Base-by-base conservation (phyloP, 2,113 vertebrate genomes). In the Holacanthus passer region DNA sequence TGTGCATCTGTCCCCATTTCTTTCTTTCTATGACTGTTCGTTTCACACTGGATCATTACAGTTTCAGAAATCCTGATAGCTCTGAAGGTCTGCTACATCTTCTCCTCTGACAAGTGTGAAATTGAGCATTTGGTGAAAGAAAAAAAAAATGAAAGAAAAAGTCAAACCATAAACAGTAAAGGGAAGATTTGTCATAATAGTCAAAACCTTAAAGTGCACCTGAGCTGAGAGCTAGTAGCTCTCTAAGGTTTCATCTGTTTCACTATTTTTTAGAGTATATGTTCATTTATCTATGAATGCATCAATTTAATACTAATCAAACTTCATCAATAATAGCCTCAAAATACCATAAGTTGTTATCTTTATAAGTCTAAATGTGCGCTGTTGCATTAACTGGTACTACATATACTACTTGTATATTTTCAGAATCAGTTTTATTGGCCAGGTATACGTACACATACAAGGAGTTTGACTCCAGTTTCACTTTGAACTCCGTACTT, bases 51-150 rank as follows among this genome's bases (percentile, higher is more conserved):
- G 32, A 71, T 63, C 37, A 71, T 63, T 71, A 67, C 67, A 53
- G 55, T 43, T 76, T 79, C 27, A 77, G 22, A 63, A 69, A 73
- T 41, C 75, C 59, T 45, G 62, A 84, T 22, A 22, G 12, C 45
- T 43, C 69, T 31, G 62, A 66, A 24, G 29, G 13, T 77, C n/a
- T 52, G 16, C 52, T 48, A 77, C 62, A 75, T 79, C 48, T 60
- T 60, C 69, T 70, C 7, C 29, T n/a, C 53, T 84, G 77, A 83
- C 76, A 84, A 78, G 52, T 82, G 78, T 84, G 82, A 84, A 71
- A 75, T 88, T 82, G 60, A 48, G 31, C 39, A 71, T 82, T 73
- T 52, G 41, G 31, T 41, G 20, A 5, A 41, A 39, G 16, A 29
- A 58, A 37, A 67, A 75, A n/a, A n/a, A n/a, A n/a, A n/a, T n/a